Evolutionary conservation across 1,140 invertebrate genomes (phyloP), one percentile per base, ranked within the genome.

Genomic region (Diabrotica virgifera): DNA sequence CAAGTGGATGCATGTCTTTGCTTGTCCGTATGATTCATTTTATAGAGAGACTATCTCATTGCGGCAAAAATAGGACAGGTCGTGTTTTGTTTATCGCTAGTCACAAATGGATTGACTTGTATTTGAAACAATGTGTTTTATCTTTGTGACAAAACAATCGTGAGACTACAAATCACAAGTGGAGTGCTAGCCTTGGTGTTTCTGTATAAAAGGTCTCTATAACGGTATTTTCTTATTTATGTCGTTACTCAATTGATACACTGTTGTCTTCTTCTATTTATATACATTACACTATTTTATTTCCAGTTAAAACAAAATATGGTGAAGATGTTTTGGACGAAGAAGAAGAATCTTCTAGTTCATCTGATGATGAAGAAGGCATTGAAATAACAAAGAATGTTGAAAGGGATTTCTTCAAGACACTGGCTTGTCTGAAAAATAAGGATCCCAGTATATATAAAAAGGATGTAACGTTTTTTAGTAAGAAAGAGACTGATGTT

Each of bases 371-470:
- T 70, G 87, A 89, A 67, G 87, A 89, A 68, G 84, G 87, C 76
- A 84, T 81, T 67, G 80, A 79, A 71, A 73, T 84, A 36, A 83
- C 84, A 64, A 78, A 85, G 68, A 83, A 89, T 68, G 82, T 93
- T 51, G 95, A 97, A 74, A 89, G 90, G 73, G 87, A 91, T 59
- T 97, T 97, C 79, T 88, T 93, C 5, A 92, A 91, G 81, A 91
- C 94, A 0, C 79, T 96, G 0, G 84, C 94, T 2, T 88, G 85
- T 63, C 78, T 98, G 6, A 97, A 96, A 77, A 91, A 86, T 37
- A 93, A 92, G 78, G 91, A 97, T 83, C 92, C 94, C 0, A 85
- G 84, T 70, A 95, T 96, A 68, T 97, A 97, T 81, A 85, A 96
- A 72, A 83, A 87, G 59, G 83, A 86, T 65, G 81, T 85, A 9